A percentile compares a stretch with the other conserved stretches of the same genome.
Conservation (phyloP, 2,797 vertebrate genomes). For the Toxotes lorentzi region DNA sequence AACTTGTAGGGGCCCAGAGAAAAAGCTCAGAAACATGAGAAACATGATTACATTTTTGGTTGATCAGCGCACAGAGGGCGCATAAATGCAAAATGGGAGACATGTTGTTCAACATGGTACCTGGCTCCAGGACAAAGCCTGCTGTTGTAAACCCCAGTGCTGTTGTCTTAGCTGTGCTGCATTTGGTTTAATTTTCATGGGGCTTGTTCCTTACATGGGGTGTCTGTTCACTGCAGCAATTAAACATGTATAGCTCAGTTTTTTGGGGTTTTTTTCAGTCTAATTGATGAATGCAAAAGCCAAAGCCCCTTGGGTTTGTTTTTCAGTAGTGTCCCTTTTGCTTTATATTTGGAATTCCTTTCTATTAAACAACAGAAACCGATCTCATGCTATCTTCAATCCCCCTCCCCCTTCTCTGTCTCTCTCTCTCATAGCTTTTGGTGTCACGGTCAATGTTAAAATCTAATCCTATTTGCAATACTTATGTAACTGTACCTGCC, state of each 20-base stretch:
- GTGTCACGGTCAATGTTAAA: conserved; percentile 50
- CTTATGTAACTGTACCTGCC: conserved; percentile 59
- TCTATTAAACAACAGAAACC: conserved; percentile 14
- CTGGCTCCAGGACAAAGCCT: conserved; percentile 68
- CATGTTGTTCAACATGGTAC: conserved; percentile 60
- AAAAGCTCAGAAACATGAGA: conserved; percentile 46
- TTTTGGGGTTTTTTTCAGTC: not conserved
- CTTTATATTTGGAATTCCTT: not conserved
- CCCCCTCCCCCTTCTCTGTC: not conserved
- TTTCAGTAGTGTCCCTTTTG: not conserved
- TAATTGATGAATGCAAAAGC: conserved; percentile 20
- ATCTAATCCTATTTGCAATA: conserved; percentile 64
- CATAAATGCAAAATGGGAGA: conserved; percentile 61
- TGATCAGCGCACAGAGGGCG: conserved; percentile 53
- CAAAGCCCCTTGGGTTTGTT: conserved; percentile 2
- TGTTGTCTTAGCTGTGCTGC: conserved; percentile 52
- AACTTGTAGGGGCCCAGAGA: conserved; percentile 12
- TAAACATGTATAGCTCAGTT: conserved; percentile 43
- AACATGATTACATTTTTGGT: conserved; percentile 64
- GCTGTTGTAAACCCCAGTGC: conserved; percentile 50
- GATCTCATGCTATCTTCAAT: not conserved
- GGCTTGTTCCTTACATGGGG: conserved; percentile 48
- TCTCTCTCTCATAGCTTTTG: conserved; percentile 3
- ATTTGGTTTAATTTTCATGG: conserved; percentile 55
- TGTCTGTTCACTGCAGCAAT: conserved; percentile 50